These are phyloP conservation scores for Piscicola geometra DNA, from an alignment of 2,888 invertebrate species.

Conservation along the genomic window DNA sequence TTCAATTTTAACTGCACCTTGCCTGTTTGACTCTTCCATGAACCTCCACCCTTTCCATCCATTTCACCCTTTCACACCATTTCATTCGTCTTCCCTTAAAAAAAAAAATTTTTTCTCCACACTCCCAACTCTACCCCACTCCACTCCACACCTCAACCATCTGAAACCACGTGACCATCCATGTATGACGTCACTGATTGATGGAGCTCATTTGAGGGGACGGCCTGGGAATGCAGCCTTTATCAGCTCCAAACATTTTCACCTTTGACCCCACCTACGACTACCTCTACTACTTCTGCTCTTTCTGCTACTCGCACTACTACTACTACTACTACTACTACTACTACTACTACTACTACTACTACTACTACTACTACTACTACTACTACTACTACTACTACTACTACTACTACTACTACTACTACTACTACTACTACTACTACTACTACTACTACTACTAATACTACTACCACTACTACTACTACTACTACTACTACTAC, in stretches of 20 bases:
- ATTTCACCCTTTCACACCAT: too few species aligned
- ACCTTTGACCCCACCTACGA: conserved; percentile 5
- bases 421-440: background rate
- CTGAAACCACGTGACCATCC: background rate
- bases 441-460: background rate
- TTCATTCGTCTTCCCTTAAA: too few species aligned
- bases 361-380: background rate
- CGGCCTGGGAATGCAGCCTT: background rate
- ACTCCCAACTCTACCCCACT: too few species aligned
- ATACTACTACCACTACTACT: background rate
- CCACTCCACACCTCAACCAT: background rate
- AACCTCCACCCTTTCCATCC: too few species aligned
- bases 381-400: conserved; percentile 2
- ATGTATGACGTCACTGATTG: background rate
- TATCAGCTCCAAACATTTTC: conserved; percentile 10
- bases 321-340: too few species aligned
- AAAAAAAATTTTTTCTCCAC: too few species aligned
- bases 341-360: background rate
- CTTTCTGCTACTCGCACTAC: too few species aligned
- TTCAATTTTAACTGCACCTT: too few species aligned
- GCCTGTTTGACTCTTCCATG: too few species aligned
- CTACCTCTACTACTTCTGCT: too few species aligned
- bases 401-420: background rate
- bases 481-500: background rate
- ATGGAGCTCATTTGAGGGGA: conserved; percentile 13